Evolutionary conservation across 2,797 vertebrate genomes (phyloP).

Genomic region (Catostomus latipinnis): DNA sequence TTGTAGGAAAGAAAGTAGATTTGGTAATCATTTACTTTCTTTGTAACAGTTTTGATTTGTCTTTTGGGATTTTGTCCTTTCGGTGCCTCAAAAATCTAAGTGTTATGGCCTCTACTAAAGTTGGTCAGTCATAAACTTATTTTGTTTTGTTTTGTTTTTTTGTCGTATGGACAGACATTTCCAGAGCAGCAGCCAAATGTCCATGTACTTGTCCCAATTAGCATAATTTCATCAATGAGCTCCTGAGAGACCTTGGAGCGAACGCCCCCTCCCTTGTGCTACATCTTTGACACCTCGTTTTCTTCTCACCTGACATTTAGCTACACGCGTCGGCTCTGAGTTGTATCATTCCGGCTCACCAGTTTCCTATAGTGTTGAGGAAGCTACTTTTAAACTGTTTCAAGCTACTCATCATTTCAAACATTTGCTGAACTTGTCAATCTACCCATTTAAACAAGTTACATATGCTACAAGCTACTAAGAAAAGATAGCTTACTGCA

Average conservation of each 20-base stretch:
- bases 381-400: no score
- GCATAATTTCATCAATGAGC: constrained; percentile 64
- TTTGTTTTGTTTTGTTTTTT: neutral
- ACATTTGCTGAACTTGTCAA: no score
- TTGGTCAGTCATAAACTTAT: constrained; percentile 43
- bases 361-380: no score
- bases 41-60: constrained; percentile 20
- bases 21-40: constrained; percentile 20
- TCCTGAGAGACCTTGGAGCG: constrained; percentile 60
- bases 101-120: constrained; percentile 46
- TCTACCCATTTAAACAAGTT: no score
- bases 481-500: no score
- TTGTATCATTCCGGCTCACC: no score
- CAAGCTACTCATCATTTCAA: no score
- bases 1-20: constrained; percentile 18
- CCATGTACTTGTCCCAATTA: constrained; percentile 56
- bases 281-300: constrained; percentile 42
- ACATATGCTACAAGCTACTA: no score
- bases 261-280: neutral
- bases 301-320: constrained; percentile 48
- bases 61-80: constrained; percentile 21
- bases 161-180: constrained; percentile 19
- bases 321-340: neutral
- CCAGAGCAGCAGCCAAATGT: constrained; percentile 49
- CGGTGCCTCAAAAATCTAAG: constrained; percentile 16